Evolutionary conservation across 1,140 invertebrate species (phyloP).

Genomic region (Elysia chlorotica): DNA sequence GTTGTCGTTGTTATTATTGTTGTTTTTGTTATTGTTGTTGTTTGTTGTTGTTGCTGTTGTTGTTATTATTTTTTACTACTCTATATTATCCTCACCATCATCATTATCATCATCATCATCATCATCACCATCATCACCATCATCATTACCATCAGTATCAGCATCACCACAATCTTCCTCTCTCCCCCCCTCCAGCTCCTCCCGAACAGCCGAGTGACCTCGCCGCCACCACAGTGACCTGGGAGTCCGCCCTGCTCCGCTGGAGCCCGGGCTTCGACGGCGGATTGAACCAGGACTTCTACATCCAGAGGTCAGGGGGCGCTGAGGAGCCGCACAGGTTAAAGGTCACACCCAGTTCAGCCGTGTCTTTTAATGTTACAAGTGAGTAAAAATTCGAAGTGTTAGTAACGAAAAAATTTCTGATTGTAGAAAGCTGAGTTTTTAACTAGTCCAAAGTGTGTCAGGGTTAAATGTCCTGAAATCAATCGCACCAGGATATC

Average conservation of each 20-base stretch:
- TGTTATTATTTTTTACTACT: not conserved
- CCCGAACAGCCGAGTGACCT: conserved; percentile 41
- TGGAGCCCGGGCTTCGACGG: conserved; percentile 49
- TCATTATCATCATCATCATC: not conserved
- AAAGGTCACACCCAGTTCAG: conserved; percentile 20
- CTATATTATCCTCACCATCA: not conserved
- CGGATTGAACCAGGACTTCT: conserved; percentile 42
- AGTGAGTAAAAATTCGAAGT: too few relatives aligned
- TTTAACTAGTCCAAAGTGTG: too few relatives aligned
- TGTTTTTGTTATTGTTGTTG: too few relatives aligned
- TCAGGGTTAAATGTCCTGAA: too few relatives aligned
- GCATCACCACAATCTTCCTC: too few relatives aligned
- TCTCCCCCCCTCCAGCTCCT: too few relatives aligned
- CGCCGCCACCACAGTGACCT: conserved; percentile 23
- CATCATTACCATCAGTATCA: not conserved
- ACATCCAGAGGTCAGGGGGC: conserved; percentile 19
- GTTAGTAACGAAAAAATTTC: too few relatives aligned
- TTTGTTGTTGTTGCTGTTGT: too few relatives aligned
- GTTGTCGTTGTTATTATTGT: not conserved
- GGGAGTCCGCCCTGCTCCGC: conserved; percentile 42
- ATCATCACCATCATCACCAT: conserved; percentile 2
- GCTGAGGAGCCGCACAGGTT: conserved; percentile 14
- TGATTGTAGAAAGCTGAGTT: too few relatives aligned
- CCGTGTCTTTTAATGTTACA: conserved; percentile 34
- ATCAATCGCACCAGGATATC: too few relatives aligned